phyloP scores from a whole-genome alignment of 2,888 invertebrate genomes.

The Scaptomyza polygonia region DNA sequence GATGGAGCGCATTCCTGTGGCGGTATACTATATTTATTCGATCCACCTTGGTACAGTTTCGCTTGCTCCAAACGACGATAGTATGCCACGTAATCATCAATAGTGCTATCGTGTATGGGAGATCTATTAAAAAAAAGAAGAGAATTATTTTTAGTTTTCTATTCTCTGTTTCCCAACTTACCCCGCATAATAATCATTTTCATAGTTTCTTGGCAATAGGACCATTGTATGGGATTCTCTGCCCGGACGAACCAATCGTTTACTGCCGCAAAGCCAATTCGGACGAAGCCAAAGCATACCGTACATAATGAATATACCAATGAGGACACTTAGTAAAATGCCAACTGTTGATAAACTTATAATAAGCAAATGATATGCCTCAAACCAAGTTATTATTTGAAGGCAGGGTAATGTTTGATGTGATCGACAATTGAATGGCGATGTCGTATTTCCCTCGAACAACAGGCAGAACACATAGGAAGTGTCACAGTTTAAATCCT shows the following conservation, averaged over 20 bases:
- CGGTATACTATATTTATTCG: constrained; percentile 55
- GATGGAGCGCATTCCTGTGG: constrained; percentile 66
- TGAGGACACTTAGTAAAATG: constrained; percentile 42
- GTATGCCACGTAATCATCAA: constrained; percentile 47
- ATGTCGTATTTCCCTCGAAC: constrained; percentile 24
- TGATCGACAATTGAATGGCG: constrained; percentile 73
- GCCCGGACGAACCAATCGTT: constrained; percentile 38
- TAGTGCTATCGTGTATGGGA: constrained; percentile 5
- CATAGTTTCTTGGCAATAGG: constrained; percentile 47
- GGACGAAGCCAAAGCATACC: constrained; percentile 62
- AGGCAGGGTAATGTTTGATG: constrained; percentile 51
- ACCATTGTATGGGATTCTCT: constrained; percentile 44
- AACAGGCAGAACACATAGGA: constrained; percentile 71
- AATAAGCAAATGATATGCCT: constrained; percentile 32
- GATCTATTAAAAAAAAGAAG: constrained; percentile 3
- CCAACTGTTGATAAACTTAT: constrained; percentile 48
- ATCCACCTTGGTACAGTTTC: constrained; percentile 31
- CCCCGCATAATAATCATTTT: constrained; percentile 28
- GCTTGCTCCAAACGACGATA: constrained; percentile 42
- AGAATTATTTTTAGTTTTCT: background rate
- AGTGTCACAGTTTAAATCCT: constrained; percentile 30
- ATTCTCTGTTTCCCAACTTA: constrained; percentile 15
- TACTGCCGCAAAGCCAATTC: constrained; percentile 55
- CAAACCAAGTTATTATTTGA: constrained; percentile 57
- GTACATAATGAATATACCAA: constrained; percentile 62